A percentile compares a stretch with the other conserved stretches of the same genome.
Evolutionary conservation across 2,888 invertebrate species (phyloP).

Genomic region (Hemaris fuciformis): DNA sequence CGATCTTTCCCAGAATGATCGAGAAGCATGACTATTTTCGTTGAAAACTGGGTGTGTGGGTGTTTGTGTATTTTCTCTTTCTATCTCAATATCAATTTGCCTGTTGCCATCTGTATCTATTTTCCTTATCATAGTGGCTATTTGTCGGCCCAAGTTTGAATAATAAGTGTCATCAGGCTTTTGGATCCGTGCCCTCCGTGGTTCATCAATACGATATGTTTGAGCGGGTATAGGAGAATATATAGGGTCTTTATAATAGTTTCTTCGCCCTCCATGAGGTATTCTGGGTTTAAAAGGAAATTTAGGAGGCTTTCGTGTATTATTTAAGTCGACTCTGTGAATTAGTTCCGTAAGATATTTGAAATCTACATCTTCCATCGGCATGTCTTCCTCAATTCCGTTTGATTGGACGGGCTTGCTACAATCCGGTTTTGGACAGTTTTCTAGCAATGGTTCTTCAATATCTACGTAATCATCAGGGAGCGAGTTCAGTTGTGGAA

Average conservation of each 20-base stretch:
- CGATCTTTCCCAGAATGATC: constrained; percentile 68
- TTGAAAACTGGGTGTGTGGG: constrained; percentile 43
- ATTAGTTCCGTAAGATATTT: constrained; percentile 69
- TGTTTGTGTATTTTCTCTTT: constrained; percentile 29
- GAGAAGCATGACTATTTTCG: constrained; percentile 47
- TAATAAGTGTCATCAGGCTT: constrained; percentile 54
- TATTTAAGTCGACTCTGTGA: constrained; percentile 52
- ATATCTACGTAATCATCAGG: neutral
- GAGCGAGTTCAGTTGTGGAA: neutral
- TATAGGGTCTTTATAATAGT: constrained; percentile 22
- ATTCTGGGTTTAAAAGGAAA: neutral
- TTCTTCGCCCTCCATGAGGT: constrained; percentile 28
- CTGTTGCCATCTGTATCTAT: constrained; percentile 44
- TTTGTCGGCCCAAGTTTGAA: constrained; percentile 64
- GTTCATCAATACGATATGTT: neutral
- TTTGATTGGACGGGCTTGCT: constrained; percentile 19
- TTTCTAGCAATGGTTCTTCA: constrained; percentile 27
- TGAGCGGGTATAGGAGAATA: constrained; percentile 17
- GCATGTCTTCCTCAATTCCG: constrained; percentile 21
- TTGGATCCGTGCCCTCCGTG: constrained; percentile 24
- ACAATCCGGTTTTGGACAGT: constrained; percentile 14
- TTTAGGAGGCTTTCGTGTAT: constrained; percentile 23
- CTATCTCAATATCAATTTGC: constrained; percentile 48
- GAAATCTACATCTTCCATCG: constrained; percentile 53
- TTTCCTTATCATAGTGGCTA: constrained; percentile 62